phyloP scores from a whole-genome alignment of 2,888 invertebrate genomes.

The Drosophila longiperda region DNA sequence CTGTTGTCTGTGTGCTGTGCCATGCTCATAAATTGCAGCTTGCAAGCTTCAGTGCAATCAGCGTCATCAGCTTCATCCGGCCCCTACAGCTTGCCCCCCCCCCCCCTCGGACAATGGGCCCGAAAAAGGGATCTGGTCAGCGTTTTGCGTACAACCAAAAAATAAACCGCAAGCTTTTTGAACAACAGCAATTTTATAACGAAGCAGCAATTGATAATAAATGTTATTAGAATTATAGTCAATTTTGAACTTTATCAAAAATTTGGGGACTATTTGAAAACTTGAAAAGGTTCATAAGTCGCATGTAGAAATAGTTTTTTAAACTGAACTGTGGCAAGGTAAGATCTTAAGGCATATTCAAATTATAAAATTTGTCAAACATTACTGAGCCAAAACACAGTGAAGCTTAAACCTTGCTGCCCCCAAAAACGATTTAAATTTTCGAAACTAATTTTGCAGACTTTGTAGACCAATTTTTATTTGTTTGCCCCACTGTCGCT shows the following conservation, averaged over 20 bases:
- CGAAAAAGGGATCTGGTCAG: conserved; percentile 7
- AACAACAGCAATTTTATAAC: conserved; percentile 28
- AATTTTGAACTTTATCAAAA: conserved; percentile 4
- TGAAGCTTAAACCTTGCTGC: background rate
- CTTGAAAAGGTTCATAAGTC: background rate
- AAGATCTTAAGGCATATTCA: background rate
- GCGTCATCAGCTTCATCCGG: conserved; percentile 80
- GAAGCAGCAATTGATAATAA: conserved; percentile 27
- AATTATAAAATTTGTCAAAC: conserved; percentile 12
- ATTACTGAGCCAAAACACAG: conserved; percentile 3
- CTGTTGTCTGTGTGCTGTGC: conserved; percentile 59
- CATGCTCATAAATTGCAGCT: conserved; percentile 77
- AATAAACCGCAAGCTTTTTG: conserved; percentile 8
- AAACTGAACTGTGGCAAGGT: background rate
- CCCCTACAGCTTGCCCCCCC: conserved; percentile 45
- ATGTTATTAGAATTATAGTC: conserved; percentile 17
- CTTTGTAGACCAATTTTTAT: conserved; percentile 16
- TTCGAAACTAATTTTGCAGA: background rate
- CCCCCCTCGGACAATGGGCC: conserved; percentile 41
- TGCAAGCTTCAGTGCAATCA: conserved; percentile 79
- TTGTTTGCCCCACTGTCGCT: conserved; percentile 67
- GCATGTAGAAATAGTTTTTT: background rate
- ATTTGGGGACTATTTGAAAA: background rate
- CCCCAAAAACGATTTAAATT: background rate
- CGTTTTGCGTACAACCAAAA: conserved; percentile 14